Conservation (phyloP, 2,113 vertebrate species). For the Hippocampus zosterae region DNA sequence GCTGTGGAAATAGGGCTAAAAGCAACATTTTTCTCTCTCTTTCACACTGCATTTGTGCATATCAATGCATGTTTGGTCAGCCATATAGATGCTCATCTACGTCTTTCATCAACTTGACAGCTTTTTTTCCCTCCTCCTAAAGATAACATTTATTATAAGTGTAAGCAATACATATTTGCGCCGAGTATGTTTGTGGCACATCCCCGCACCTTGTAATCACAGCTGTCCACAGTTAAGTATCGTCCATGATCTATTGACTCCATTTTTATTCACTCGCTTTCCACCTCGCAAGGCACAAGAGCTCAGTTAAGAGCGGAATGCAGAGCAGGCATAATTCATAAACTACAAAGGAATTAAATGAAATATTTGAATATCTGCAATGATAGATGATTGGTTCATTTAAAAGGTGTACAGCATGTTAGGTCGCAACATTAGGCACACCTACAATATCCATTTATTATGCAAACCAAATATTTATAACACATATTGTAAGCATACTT, state of each 20-base stretch:
- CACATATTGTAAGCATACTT: background rate
- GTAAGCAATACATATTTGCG: constrained; percentile 75
- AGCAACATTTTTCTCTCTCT: constrained; percentile 46
- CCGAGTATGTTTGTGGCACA: constrained; percentile 68
- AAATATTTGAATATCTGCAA: background rate
- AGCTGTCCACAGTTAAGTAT: constrained; percentile 73
- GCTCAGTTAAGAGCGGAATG: constrained; percentile 51
- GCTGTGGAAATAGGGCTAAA: constrained; percentile 51
- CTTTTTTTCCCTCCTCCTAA: constrained; percentile 69
- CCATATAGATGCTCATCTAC: constrained; percentile 77
- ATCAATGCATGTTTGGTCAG: constrained; percentile 76
- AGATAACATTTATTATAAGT: constrained; percentile 80
- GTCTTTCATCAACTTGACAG: constrained; percentile 82
- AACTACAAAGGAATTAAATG: constrained; percentile 31
- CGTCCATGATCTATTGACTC: constrained; percentile 74
- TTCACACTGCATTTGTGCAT: constrained; percentile 71
- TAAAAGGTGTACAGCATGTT: background rate
- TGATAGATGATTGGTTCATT: constrained; percentile 2
- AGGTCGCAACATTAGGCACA: background rate
- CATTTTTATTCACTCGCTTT: constrained; percentile 72
- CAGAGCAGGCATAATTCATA: constrained; percentile 53
- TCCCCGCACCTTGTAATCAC: constrained; percentile 73
- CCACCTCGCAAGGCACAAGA: constrained; percentile 51
- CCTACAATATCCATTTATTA: background rate
- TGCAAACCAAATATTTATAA: background rate